These are phyloP conservation scores for Eutolmus rufibarbis DNA, from an alignment of 2,888 invertebrate species.

Conservation along the genomic window DNA sequence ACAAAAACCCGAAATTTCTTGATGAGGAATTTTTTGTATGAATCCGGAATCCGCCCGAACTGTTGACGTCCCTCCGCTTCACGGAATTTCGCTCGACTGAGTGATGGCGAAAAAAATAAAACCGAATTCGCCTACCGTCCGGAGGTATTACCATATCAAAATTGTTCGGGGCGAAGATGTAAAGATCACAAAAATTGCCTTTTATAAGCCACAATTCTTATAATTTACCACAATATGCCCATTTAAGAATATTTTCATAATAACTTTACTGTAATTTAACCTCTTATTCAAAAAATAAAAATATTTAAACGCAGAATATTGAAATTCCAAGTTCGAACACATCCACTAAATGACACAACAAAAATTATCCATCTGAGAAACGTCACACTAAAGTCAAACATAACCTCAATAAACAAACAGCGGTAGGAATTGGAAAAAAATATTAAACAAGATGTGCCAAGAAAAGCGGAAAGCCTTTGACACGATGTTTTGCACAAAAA, in stretches of 20 bases:
- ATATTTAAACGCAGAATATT: neutral
- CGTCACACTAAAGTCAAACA: neutral
- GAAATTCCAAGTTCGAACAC: neutral
- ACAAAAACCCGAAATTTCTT: neutral
- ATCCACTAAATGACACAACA: neutral
- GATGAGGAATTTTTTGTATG: neutral
- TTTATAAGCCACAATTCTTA: neutral
- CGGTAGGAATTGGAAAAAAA: neutral
- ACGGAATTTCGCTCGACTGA: constrained; percentile 52
- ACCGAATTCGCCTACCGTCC: neutral
- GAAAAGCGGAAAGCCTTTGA: constrained; percentile 52
- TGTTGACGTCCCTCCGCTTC: constrained; percentile 48
- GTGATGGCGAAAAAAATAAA: neutral
- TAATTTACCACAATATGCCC: neutral
- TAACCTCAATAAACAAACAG: neutral
- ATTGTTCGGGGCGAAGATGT: neutral
- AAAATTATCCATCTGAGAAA: neutral
- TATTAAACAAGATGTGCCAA: neutral
- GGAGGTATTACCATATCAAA: neutral
- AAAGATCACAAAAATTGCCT: neutral
- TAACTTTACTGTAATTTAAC: neutral
- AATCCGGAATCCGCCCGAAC: neutral
- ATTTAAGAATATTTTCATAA: neutral
- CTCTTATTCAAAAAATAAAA: neutral
- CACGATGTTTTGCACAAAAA: constrained; percentile 53